Percentiles rank a stretch among this genome's conserved stretches.
phyloP scores from a whole-genome alignment of 2,888 invertebrate species.

The Argyra leucocephala region DNA sequence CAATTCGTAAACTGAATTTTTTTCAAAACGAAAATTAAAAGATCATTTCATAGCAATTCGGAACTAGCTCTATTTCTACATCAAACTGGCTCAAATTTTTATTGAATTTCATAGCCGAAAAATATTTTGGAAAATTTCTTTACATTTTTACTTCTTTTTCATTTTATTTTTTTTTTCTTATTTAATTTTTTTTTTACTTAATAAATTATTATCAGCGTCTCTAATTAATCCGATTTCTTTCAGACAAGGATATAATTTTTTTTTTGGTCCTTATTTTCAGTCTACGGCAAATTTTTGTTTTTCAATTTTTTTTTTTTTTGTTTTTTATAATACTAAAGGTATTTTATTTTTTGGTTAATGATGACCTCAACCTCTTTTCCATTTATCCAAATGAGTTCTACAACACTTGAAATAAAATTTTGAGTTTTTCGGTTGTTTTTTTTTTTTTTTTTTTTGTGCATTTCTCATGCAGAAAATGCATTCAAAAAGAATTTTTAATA shows the following conservation, averaged over 20 bases:
- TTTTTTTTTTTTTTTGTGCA: not conserved
- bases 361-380: slow-evolving; percentile 1
- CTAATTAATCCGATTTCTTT: not conserved
- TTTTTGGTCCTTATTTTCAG: not conserved
- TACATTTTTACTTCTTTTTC: not conserved
- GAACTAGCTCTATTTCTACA: too few species aligned
- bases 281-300: too few species aligned
- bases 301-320: not conserved
- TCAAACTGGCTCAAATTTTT: too few species aligned
- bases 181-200: not conserved
- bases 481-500: slow-evolving; percentile 3
- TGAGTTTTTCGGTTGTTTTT: not conserved
- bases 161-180: not conserved
- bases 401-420: too few species aligned
- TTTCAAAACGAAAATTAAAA: too few species aligned
- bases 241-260: not conserved
- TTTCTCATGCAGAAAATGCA: not conserved
- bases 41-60: too few species aligned
- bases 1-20: too few species aligned
- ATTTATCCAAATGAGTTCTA: not conserved
- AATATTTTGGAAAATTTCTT: not conserved
- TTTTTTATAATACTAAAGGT: not conserved
- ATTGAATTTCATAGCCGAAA: too few species aligned
- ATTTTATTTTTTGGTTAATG: not conserved
- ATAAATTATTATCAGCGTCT: not conserved